Evolutionary conservation across 1,140 invertebrate species (phyloP), one percentile per base, ranked within the genome.

Genomic region (Nymphalis io): DNA sequence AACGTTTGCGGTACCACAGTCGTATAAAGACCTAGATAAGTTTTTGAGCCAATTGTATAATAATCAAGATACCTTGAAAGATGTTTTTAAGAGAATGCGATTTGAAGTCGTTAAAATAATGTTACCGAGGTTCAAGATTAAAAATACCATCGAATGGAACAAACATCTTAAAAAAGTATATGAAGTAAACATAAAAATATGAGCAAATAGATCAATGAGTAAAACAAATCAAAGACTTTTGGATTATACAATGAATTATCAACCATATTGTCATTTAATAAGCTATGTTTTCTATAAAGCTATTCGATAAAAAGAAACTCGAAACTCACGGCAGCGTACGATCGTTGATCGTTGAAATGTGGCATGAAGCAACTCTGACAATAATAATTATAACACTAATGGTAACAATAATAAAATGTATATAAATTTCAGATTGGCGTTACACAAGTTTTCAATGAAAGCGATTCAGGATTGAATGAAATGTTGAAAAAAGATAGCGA

Each of bases 121-220:
- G 59, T 13, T 87, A 27, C 84, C 84, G 1, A 79, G 79, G 42
- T 78, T 87, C 11, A 83, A 82, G 63, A 79, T 86, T 8, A 84
- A 83, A 39, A 44, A 4, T 62, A 10, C 12, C 21, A 33, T 69
- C 0, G 60, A 69, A 3, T 69, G 46, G 67, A 38, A 44, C 3
- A 69, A 38, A 33, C 18, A 42, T 11, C 44, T 69, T 16, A n/a
- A 46, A 46, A 62, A 69, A 60, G 67, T 69, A 62, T n/a, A 44
- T 11, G 2, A 11, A 13, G n/a, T n/a, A n/a, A n/a, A n/a, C n/a
- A n/a, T n/a, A n/a, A n/a, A n/a, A n/a, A 27, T 2, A 27, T 5
- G 23, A 27, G 23, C 23, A 27, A 3, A 27, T 27, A 5, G 23
- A 27, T 27, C n/a, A n/a, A n/a, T n/a, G n/a, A n/a, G n/a, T n/a